These are phyloP conservation scores for Cydia fagiglandana DNA, from an alignment of 1,140 invertebrate genomes.

Conservation along the genomic window DNA sequence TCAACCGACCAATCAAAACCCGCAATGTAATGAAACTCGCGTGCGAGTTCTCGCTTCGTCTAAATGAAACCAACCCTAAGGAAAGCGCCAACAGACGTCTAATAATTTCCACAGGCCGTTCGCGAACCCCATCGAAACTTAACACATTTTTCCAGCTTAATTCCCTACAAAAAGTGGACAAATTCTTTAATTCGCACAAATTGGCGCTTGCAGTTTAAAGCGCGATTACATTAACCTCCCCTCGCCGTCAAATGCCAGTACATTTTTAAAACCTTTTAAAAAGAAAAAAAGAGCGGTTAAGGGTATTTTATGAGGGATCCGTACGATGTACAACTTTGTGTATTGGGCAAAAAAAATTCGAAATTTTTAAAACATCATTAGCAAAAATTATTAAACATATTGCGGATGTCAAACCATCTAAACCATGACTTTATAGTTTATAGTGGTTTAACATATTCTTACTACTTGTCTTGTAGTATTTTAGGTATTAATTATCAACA, in stretches of 20 bases:
- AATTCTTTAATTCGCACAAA: conserved; percentile 50
- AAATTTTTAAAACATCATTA: background rate
- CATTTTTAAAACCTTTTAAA: conserved; percentile 48
- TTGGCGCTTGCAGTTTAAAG: conserved; percentile 52
- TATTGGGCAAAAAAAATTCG: background rate
- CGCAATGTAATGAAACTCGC: no score
- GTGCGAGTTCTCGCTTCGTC: no score
- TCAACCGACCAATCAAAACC: no score
- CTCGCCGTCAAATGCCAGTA: conserved; percentile 38
- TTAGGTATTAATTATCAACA: no score
- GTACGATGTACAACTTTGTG: background rate
- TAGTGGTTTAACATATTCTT: background rate
- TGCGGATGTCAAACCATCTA: background rate
- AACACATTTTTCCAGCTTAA: conserved; percentile 28
- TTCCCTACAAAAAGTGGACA: conserved; percentile 20
- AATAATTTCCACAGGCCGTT: background rate
- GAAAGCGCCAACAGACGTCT: background rate
- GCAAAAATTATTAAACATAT: background rate
- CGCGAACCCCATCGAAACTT: conserved; percentile 17
- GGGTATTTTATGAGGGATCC: background rate
- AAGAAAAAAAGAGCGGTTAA: conserved; percentile 10
- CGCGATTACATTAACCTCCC: conserved; percentile 61
- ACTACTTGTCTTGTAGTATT: no score
- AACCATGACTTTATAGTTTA: background rate
- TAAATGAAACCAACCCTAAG: no score